Conservation (phyloP, 2,888 invertebrate species). For the Lepidocyrtoides sp. region DNA sequence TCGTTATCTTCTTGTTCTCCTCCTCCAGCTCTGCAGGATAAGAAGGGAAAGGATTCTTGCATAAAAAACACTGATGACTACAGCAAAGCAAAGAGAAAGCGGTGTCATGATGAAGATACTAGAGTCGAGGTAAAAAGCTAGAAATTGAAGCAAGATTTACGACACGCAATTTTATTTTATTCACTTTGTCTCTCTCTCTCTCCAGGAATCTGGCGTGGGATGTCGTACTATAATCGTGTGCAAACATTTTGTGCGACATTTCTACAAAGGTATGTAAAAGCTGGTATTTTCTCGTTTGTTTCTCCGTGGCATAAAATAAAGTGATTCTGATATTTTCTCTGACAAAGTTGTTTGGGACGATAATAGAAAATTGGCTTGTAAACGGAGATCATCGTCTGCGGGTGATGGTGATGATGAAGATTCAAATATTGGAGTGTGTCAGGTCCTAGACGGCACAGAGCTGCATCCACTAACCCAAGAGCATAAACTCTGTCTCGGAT, state of each 20-base stretch:
- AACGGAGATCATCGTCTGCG: neutral
- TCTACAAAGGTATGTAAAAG: conserved; percentile 32
- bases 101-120: conserved; percentile 33
- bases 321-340: neutral
- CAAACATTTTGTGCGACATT: conserved; percentile 62
- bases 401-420: neutral
- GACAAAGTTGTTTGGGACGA: conserved; percentile 11
- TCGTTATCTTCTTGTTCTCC: neutral
- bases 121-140: conserved; percentile 13
- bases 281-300: no score
- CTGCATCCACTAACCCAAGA: conserved; percentile 46
- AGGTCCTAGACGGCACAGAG: conserved; percentile 11
- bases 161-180: conserved; percentile 56
- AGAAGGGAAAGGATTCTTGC: conserved; percentile 53
- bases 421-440: neutral
- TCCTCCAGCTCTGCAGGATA: no score
- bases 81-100: conserved; percentile 45
- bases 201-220: neutral
- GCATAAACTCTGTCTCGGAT: conserved; percentile 65
- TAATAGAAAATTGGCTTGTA: neutral
- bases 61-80: conserved; percentile 14
- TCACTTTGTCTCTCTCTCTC: neutral
- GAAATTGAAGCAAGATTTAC: conserved; percentile 62
- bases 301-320: no score
- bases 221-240: conserved; percentile 44